Evolutionary conservation across 2,797 vertebrate species (phyloP).

Genomic region (Enoplosus armatus): DNA sequence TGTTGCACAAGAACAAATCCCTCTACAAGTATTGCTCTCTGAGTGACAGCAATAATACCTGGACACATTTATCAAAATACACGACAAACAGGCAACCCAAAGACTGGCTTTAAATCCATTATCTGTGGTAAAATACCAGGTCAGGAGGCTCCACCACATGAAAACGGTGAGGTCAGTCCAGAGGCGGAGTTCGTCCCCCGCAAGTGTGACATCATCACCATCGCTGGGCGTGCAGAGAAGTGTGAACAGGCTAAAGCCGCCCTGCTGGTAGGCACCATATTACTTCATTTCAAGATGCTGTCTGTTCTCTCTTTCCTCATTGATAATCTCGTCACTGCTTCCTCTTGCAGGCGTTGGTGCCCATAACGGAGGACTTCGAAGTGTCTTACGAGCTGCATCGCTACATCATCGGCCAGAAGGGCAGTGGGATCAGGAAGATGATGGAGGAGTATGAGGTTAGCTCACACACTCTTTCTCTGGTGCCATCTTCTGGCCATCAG

Average conservation of each 20-base stretch:
- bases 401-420: constrained; percentile 90
- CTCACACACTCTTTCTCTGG: not conserved
- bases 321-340: not conserved
- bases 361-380: constrained; percentile 85
- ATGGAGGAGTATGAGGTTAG: constrained; percentile 90
- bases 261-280: constrained; percentile 76
- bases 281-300: accelerated
- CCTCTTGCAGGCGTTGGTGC: constrained; percentile 82
- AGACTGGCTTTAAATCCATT: not conserved
- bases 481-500: constrained; percentile 30
- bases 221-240: constrained; percentile 84
- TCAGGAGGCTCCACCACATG: constrained; percentile 78
- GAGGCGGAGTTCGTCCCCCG: constrained; percentile 77
- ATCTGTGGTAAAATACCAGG: constrained; percentile 63
- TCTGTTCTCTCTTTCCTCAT: not conserved
- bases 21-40: not conserved
- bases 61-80: too few relatives aligned
- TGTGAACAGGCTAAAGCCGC: constrained; percentile 83
- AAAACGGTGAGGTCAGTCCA: constrained; percentile 81
- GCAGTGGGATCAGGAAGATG: constrained; percentile 89
- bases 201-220: constrained; percentile 86
- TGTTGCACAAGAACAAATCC: not conserved
- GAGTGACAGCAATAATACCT: not conserved
- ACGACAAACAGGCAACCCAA: not conserved
- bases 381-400: constrained; percentile 87